Evolutionary conservation across 2,797 vertebrate species (phyloP), one percentile per base, ranked within the genome.

Genomic region (Nyctalus aviator): DNA sequence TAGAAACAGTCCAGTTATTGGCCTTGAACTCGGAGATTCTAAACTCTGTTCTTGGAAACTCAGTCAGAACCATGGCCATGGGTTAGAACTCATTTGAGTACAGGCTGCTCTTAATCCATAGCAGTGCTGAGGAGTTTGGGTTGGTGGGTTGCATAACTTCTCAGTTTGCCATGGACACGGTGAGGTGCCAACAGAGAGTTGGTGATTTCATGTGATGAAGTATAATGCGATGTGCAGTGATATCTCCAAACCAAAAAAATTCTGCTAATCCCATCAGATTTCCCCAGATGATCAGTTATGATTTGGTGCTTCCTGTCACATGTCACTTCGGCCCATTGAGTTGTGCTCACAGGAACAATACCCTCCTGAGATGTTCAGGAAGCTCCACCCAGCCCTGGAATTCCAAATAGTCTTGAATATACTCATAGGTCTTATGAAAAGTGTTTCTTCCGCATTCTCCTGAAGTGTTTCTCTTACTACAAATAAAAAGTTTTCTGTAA

Each of bases 121-220:
- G n/a, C 66, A 62, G 2, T 48, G 53, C 35, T 77, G 89, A 57
- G 23, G 27, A 25, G 93, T 75, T 75, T 94, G 21, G 18, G 25
- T 2, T n/a, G 14, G 35, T 93, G 93, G 85, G 46, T 84, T 97
- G 95, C 57, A 1, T 66, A 95, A 46, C 88, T 85, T n/a, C 64
- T 91, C 41, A 27, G 4, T 71, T 55, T 97, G 86, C 62, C 77
- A 75, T 64, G 71, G 88, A 88, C 96, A 93, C 82, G 88, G 85
- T 50, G 53, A 89, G 2, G 25, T 57, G 75, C 96, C 85, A 84
- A 8, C 72, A 57, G 94, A 84, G 20, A 94, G 35, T 78, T 64
- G 59, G 53, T 84, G 75, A 84, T 86, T 90, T 78, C 91, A 48
- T 44, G 9, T 86, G 73, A 59, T 48, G 84, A 20, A 25, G 86